These are phyloP conservation scores for Acanthosoma haemorrhoidale DNA, from an alignment of 2,888 invertebrate species.

Conservation along the genomic window DNA sequence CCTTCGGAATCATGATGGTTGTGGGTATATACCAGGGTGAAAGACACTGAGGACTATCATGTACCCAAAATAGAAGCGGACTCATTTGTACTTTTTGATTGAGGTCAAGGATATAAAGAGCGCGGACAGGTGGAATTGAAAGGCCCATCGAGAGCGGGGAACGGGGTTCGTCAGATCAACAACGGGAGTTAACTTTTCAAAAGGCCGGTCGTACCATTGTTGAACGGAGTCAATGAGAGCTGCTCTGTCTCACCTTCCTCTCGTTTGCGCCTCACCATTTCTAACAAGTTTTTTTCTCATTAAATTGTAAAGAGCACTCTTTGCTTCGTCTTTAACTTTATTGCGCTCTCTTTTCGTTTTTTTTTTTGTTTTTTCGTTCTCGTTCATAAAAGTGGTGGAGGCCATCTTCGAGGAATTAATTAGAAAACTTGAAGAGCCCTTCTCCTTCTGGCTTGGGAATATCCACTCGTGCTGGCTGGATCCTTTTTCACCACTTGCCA, in stretches of 20 bases:
- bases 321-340: background rate
- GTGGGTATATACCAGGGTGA: no score
- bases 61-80: no score
- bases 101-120: no score
- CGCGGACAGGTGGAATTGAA: no score
- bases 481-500: background rate
- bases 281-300: conserved; percentile 5
- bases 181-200: background rate
- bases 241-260: background rate
- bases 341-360: no score
- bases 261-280: background rate
- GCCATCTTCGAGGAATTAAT: conserved; percentile 8
- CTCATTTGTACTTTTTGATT: no score
- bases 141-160: no score
- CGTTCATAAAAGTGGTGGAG: no score
- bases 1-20: no score
- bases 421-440: conserved; percentile 8
- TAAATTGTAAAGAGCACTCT: background rate
- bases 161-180: no score
- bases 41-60: no score
- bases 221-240: background rate
- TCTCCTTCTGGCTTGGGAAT: background rate
- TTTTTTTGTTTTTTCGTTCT: background rate
- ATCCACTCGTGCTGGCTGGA: conserved; percentile 1
- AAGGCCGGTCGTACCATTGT: background rate